Conservation (phyloP, 2,888 invertebrate genomes). For the Fragum whitleyi region DNA sequence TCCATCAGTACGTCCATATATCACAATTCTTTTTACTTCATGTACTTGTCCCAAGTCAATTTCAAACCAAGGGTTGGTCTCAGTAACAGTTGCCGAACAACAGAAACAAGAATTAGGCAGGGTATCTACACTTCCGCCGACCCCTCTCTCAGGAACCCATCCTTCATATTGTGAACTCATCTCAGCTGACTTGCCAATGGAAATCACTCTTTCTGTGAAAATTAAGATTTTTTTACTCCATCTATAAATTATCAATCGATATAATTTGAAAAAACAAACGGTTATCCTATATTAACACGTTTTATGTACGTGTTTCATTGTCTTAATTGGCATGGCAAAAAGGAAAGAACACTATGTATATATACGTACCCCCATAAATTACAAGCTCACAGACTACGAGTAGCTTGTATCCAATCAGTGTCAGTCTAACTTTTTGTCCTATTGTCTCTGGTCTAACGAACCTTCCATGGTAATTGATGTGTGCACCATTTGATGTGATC, state of each 20-base stretch:
- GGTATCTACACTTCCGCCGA: not conserved
- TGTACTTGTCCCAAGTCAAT: not conserved
- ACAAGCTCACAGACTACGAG: not conserved
- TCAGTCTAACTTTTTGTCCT: not conserved
- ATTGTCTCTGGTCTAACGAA: not conserved
- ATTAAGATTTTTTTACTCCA: no score
- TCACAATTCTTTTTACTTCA: not conserved
- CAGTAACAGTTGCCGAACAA: not conserved
- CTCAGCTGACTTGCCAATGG: not conserved
- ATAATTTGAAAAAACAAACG: no score
- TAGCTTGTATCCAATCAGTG: not conserved
- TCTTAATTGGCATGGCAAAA: no score
- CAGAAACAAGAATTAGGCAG: not conserved
- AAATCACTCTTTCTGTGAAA: conserved; percentile 7
- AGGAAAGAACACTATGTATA: no score
- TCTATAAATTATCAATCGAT: no score
- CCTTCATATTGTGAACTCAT: not conserved
- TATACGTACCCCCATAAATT: not conserved
- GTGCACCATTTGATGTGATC: not conserved
- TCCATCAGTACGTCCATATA: conserved; percentile 17
- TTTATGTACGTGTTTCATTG: no score
- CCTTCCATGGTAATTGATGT: not conserved
- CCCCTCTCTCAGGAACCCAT: not conserved
- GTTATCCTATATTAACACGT: no score
- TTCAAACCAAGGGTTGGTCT: conserved; percentile 6